Base-by-base conservation (phyloP, 2,113 vertebrate genomes). In the Daboia siamensis region DNA sequence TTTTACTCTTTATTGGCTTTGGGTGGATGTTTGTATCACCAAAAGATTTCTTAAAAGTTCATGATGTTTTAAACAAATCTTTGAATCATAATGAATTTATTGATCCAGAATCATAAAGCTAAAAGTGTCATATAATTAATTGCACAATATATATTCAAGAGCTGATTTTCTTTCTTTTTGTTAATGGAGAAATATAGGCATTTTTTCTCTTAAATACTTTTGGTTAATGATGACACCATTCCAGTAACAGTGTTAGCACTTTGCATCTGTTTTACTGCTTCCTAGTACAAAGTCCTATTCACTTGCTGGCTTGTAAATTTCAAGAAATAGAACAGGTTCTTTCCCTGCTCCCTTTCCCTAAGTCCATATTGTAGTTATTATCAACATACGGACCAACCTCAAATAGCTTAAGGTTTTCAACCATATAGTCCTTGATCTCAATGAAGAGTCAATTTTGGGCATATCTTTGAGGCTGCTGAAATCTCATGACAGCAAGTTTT, bases 1-100 rank as follows among this genome's bases (percentile, higher is more conserved):
- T 94, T 94, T 96, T 94, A 54, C 93, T 95, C 90, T 94, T 92
- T 59, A 86, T 89, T 95, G 91, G 93, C 93, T 89, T 0, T 92
- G 24, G 2, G 56, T 92, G 91, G 90, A 91, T 94, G 93, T 93
- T 88, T 95, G 33, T 33, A 44, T 80, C 33, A 33, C 29, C 29
- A 69, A 69, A 69, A 69, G 5, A 69, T 33, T 69, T 69, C 29
- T 33, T 33, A 69, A 5, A 69, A 15, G 13, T 80, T 20, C 74
- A 44, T 44, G 21, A 80, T 44, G 74, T 80, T 80, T 80, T 39
- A 44, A 80, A 80, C 20, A 90, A 93, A 89, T 69, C 33, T 95
- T 90, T 92, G 84, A 64, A 95, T 92, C 90, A 92, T 87, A 21
- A 92, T 87, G 26, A 91, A 26, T 88, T 90, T 93, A 64, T 90